Evolutionary conservation across 1,140 invertebrate species (phyloP).

Genomic region (Bursaphelenchus mucronatus): DNA sequence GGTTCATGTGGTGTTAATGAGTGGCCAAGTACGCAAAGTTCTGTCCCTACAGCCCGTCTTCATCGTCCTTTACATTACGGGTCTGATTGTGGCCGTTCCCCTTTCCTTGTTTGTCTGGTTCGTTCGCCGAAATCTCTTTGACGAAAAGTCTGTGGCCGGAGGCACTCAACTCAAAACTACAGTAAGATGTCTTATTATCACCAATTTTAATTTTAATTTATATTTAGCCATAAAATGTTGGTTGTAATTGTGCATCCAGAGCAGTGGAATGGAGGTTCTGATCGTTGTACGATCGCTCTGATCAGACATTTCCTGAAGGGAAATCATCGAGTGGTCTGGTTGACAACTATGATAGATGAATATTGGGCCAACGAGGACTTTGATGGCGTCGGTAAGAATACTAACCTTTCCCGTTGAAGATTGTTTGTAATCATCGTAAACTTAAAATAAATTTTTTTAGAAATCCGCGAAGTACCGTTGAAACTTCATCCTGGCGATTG

Average conservation of each 20-base stretch:
- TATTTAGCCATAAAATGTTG: constrained; percentile 47
- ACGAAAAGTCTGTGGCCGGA: constrained; percentile 51
- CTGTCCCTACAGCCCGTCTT: constrained; percentile 27
- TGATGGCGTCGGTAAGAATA: constrained; percentile 48
- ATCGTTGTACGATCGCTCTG: constrained; percentile 23
- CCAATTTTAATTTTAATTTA: constrained; percentile 19
- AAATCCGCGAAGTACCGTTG: constrained; percentile 49
- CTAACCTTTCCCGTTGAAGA: no score
- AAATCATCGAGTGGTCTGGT: constrained; percentile 55
- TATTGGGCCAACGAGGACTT: constrained; percentile 58
- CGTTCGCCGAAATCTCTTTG: constrained; percentile 48
- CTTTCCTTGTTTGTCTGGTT: constrained; percentile 52
- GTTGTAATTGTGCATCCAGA: constrained; percentile 60
- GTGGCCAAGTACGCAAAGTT: constrained; percentile 19
- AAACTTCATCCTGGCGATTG: constrained; percentile 58
- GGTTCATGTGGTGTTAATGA: no score
- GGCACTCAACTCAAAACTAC: constrained; percentile 7
- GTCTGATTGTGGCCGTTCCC: constrained; percentile 47
- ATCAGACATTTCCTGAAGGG: constrained; percentile 52
- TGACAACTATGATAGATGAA: constrained; percentile 60
- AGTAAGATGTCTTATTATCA: constrained; percentile 1
- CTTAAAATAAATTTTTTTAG: constrained; percentile 28
- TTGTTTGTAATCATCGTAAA: not conserved
- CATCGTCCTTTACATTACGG: constrained; percentile 38
- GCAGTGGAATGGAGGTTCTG: constrained; percentile 29